phyloP scores from a whole-genome alignment of 2,888 invertebrate genomes.

The Torymus aiolomorphi region DNA sequence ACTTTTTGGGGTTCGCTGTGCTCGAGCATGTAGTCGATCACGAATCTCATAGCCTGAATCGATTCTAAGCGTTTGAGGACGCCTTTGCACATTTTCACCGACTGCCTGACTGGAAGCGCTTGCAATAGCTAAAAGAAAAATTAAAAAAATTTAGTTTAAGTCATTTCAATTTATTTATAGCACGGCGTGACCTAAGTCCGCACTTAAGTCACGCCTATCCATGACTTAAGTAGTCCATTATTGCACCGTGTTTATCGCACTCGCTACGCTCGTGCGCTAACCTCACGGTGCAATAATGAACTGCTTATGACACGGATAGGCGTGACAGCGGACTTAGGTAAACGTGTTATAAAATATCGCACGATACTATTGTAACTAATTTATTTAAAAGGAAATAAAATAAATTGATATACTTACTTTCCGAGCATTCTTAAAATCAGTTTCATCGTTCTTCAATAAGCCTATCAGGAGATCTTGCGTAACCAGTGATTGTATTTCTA shows the following conservation, averaged over 20 bases:
- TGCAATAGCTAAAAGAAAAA: conserved; percentile 76
- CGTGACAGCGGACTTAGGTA: no score
- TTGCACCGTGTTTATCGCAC: no score
- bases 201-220: no score
- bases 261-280: no score
- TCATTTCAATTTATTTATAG: background rate
- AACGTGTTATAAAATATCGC: no score
- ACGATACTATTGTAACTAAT: background rate
- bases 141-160: background rate
- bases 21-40: conserved; percentile 80
- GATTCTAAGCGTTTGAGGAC: conserved; percentile 81
- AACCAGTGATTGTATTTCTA: conserved; percentile 78
- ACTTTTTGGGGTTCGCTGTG: conserved; percentile 75
- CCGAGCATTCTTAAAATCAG: conserved; percentile 67
- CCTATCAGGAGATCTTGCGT: conserved; percentile 78
- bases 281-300: no score
- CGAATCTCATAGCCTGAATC: conserved; percentile 81
- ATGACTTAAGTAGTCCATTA: no score
- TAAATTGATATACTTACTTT: conserved; percentile 63
- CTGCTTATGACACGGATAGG: no score
- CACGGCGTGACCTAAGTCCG: no score
- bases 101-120: conserved; percentile 79
- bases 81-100: conserved; percentile 80
- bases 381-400: background rate
- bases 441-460: conserved; percentile 77